Base-by-base conservation (phyloP, 2,888 invertebrate genomes). In the Pollenia amentaria region DNA sequence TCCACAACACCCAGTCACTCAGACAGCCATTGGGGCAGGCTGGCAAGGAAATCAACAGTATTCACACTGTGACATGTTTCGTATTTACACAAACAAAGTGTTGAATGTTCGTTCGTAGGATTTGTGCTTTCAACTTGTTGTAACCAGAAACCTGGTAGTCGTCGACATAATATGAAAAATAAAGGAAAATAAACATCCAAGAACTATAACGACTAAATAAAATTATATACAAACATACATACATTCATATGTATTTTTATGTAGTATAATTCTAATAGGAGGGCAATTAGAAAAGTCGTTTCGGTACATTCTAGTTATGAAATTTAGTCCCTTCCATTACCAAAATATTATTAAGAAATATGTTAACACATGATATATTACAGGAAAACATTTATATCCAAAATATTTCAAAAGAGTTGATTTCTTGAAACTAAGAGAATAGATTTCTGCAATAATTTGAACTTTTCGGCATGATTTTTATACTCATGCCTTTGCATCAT, bases 81-180 rank as follows among this genome's bases (percentile, higher is more conserved):
- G 46, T 84, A 75, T 84, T 84, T 79, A 69, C 73, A 73, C 78
- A 79, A 84, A 77, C 73, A 78, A 76, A 69, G 53, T 73, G 78
- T 65, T 78, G 53, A 73, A 80, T 73, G 62, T 82, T 53, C 38
- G 21, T 84, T 44, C 16, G 16, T 55, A 40, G 7, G 67, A 48
- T 44, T 75, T 82, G 14, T 82, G 76, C 38, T 76, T 76, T 82
- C 72, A 72, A 76, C 53, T 62, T 84, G 77, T 73, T 84, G 84
- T 79, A 79, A 84, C 67, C 67, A 79, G 84, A 84, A 84, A 73
- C 84, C 84, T 84, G 73, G 21, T 64, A 67, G 84, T 73, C 69
- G 73, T 78, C 73, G 60, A 65, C 48, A 78, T 72, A 84, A 72
- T 6, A 29, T 57, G 12, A 65, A 72, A 60, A 82, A 60, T 38